phyloP scores from a whole-genome alignment of 2,113 vertebrate genomes.

The Embiotoca jacksoni region DNA sequence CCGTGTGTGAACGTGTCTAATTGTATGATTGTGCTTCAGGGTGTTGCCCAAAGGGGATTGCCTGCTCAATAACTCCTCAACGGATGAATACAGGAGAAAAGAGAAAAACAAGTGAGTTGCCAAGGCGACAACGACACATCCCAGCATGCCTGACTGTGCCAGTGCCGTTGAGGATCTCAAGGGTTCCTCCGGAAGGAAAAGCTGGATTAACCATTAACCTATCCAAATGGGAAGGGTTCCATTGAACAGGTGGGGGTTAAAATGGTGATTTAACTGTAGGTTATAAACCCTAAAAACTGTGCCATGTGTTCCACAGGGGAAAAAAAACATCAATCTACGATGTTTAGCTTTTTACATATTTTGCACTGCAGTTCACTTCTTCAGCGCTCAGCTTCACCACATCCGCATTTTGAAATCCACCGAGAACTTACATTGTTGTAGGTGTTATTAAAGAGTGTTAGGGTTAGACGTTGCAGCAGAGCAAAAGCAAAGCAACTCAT shows the following conservation, averaged over 20 bases:
- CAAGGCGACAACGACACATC: neutral
- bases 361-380: too few relatives aligned
- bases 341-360: too few relatives aligned
- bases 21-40: neutral
- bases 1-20: neutral
- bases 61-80: conserved; percentile 4
- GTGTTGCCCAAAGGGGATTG: neutral
- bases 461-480: too few relatives aligned
- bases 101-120: neutral
- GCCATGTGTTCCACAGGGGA: conserved; percentile 31
- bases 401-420: too few relatives aligned
- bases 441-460: too few relatives aligned
- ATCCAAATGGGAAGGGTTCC: neutral
- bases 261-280: conserved; percentile 45
- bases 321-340: neutral
- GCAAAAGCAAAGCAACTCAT: too few relatives aligned
- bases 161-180: conserved; percentile 4
- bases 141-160: neutral
- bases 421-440: too few relatives aligned
- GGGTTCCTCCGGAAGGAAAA: conserved; percentile 34
- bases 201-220: conserved; percentile 26
- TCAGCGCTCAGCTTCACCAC: too few relatives aligned
- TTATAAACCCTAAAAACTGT: conserved; percentile 18
- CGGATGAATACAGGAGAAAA: neutral
- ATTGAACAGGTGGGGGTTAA: conserved; percentile 44